phyloP scores from a whole-genome alignment of 2,113 vertebrate species.

The Blennius ocellaris region DNA sequence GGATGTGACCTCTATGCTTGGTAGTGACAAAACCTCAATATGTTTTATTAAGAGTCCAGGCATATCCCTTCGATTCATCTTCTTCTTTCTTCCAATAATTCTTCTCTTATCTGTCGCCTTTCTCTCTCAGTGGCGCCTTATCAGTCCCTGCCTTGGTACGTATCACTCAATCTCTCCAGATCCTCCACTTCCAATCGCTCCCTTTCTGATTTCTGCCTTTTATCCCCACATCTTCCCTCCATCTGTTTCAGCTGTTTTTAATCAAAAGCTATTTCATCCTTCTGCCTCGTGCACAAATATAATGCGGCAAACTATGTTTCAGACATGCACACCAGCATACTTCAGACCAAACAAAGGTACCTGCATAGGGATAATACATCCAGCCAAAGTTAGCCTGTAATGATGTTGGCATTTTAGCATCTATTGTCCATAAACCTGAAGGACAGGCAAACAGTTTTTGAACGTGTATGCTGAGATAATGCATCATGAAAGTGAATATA shows the following conservation, averaged over 20 bases:
- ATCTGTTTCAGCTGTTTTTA: constrained; percentile 66
- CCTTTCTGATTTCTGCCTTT: constrained; percentile 56
- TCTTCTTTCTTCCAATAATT: constrained; percentile 41
- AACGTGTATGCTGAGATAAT: neutral
- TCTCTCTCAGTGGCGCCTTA: constrained; percentile 54
- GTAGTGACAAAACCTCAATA: neutral
- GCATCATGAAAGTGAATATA: neutral
- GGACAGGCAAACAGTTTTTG: too few species aligned
- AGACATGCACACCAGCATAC: neutral
- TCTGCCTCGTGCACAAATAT: constrained; percentile 52
- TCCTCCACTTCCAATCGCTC: constrained; percentile 61
- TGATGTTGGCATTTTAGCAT: neutral
- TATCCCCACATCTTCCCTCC: constrained; percentile 53
- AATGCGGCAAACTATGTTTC: constrained; percentile 44
- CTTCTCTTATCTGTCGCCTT: constrained; percentile 53
- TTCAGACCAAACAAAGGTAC: constrained; percentile 19
- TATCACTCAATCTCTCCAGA: constrained; percentile 71
- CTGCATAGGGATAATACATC: constrained; percentile 21
- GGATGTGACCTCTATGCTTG: constrained; percentile 9
- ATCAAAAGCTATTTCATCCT: constrained; percentile 63
- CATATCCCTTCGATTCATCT: constrained; percentile 24
- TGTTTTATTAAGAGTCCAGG: constrained; percentile 34
- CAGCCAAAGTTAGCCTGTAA: constrained; percentile 3
- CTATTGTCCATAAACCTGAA: neutral
- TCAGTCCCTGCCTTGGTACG: constrained; percentile 44